phyloP scores from a whole-genome alignment of 2,113 vertebrate species.

The Ptilorrhoa leucosticta region DNA sequence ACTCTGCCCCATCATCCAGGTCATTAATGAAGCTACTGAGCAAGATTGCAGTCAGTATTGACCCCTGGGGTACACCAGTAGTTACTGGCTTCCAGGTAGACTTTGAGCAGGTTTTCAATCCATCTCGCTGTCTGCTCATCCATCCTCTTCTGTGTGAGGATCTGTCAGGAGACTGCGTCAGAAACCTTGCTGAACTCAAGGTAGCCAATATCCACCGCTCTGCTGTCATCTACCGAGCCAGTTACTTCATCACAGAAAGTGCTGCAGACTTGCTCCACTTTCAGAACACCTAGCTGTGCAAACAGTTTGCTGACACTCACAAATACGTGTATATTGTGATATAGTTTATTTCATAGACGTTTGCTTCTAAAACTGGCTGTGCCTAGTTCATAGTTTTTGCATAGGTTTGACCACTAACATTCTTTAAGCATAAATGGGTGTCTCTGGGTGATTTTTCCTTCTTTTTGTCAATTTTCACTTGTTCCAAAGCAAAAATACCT shows the following conservation, averaged over 20 bases:
- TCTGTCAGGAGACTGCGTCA: background rate
- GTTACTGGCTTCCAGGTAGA: background rate
- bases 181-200: background rate
- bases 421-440: background rate
- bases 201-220: background rate
- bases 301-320: background rate
- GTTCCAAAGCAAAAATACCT: background rate
- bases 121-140: background rate
- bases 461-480: background rate
- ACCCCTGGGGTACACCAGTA: background rate
- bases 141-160: background rate
- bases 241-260: background rate
- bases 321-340: background rate
- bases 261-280: background rate
- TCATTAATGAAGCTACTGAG: background rate
- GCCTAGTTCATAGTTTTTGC: background rate
- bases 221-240: fast-evolving
- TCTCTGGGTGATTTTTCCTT: background rate
- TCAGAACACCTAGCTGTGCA: background rate
- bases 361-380: background rate
- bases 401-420: background rate
- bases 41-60: background rate
- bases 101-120: background rate
- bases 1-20: background rate
- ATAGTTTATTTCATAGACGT: background rate